Conservation (phyloP, 2,113 vertebrate species). For the Acrocephalus kingi region DNA sequence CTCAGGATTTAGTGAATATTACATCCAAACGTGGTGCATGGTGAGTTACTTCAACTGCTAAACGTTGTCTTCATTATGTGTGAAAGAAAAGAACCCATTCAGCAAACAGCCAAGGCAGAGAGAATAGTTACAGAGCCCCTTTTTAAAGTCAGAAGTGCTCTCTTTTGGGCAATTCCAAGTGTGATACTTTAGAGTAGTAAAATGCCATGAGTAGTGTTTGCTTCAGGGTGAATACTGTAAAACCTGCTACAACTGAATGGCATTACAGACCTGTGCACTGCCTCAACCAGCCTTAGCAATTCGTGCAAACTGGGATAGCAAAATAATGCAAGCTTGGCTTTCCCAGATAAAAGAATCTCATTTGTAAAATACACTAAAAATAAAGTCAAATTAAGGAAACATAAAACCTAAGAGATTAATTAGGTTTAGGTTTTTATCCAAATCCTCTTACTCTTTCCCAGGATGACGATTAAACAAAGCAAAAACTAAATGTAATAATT, state of each 20-base stretch:
- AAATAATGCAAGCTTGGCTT: neutral
- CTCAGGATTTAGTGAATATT: constrained; percentile 29
- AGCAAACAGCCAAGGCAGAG: constrained; percentile 35
- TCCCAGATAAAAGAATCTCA: neutral
- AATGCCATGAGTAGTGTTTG: neutral
- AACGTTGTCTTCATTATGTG: neutral
- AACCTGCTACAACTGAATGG: neutral
- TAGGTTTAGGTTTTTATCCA: neutral
- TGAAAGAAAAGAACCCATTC: constrained; percentile 25
- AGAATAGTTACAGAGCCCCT: constrained; percentile 34
- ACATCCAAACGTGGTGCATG: neutral
- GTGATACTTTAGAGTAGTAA: neutral
- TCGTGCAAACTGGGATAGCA: neutral
- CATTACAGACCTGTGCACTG: neutral
- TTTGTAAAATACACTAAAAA: neutral
- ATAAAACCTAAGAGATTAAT: neutral
- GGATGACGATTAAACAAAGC: neutral
- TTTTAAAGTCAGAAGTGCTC: constrained; percentile 52
- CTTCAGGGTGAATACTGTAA: neutral
- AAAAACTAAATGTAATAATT: neutral
- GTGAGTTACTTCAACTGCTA: constrained; percentile 52
- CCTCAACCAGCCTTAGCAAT: neutral
- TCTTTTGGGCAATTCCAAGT: constrained; percentile 35
- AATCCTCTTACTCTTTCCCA: neutral
- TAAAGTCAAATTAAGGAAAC: neutral